Percentiles rank a stretch among this genome's conserved stretches.
phyloP scores from a whole-genome alignment of 2,888 invertebrate genomes.

The Anorthoa munda region DNA sequence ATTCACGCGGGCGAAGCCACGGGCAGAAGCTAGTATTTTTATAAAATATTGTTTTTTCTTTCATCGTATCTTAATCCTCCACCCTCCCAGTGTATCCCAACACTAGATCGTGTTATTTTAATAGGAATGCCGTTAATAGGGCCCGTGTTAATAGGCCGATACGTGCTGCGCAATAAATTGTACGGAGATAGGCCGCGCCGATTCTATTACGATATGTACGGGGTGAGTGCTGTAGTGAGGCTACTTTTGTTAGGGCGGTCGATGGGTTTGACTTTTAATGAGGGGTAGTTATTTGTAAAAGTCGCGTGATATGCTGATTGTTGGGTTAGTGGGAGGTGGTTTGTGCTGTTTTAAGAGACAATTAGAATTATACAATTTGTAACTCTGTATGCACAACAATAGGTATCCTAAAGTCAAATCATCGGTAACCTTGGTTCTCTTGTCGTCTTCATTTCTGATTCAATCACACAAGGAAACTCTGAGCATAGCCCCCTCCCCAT shows the following conservation, averaged over 20 bases:
- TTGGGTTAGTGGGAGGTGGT: too few relatives aligned
- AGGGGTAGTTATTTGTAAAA: background rate
- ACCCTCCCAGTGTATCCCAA: constrained; percentile 55
- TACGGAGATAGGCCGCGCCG: constrained; percentile 64
- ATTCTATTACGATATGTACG: constrained; percentile 72
- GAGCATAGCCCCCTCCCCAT: too few relatives aligned
- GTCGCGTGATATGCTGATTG: background rate
- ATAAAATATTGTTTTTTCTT: background rate
- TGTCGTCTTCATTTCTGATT: too few relatives aligned
- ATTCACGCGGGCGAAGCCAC: too few relatives aligned
- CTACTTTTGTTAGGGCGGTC: constrained; percentile 24
- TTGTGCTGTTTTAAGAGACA: background rate
- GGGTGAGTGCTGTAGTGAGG: constrained; percentile 41
- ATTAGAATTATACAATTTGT: too few relatives aligned
- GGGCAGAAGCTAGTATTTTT: too few relatives aligned
- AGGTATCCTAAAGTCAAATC: background rate
- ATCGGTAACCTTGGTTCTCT: too few relatives aligned
- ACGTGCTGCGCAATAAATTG: constrained; percentile 67
- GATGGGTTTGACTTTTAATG: background rate
- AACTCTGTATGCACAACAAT: too few relatives aligned
- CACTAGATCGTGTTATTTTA: constrained; percentile 66
- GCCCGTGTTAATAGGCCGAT: constrained; percentile 69
- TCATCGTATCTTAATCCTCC: background rate
- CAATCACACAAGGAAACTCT: too few relatives aligned
- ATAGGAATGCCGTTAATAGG: constrained; percentile 67